Evolutionary conservation across 2,113 vertebrate species (phyloP), one percentile per base, ranked within the genome.

Genomic region (Morone saxatilis): DNA sequence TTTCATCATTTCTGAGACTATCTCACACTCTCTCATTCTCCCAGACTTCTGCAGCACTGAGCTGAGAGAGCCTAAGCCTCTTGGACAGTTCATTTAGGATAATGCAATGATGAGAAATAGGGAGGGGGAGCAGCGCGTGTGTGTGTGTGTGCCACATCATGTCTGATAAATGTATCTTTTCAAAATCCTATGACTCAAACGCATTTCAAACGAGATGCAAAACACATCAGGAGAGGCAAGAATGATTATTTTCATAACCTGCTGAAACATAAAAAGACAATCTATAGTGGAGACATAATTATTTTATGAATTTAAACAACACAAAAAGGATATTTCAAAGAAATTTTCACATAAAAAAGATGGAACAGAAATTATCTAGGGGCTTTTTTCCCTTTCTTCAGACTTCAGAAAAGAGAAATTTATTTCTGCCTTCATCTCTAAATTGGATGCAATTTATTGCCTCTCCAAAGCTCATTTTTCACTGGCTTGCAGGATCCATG

Each of bases 371-470:
- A 94, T 95, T 88, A 95, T 95, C 94, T 90, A 72, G 89, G 89
- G 93, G 89, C 88, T 90, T 91, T 76, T 67, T 84, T 77, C 25
- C 62, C 80, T 94, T 93, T 94, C 93, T 93, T 94, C 93, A 90
- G 93, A 95, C 94, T 95, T 95, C 88, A 90, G 94, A 95, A 95
- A 95, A 94, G 93, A 94, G 93, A 96, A 95, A 96, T 96, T 94
- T 96, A 96, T 96, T 96, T 95, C 95, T 93, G 92, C 95, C 96
- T 96, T 96, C 95, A 96, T 96, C 95, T 96, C 94, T 94, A 96
- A 96, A 96, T 96, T 96, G 96, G 95, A 96, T 95, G 95, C 95
- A 96, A 96, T 96, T 96, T 96, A 96, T 96, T 95, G 95, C 95
- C 93, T 95, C 92, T 95, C 90, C 90, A 94, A 96, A 95, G 95